Conservation (phyloP, 2,888 invertebrate species). For the Rhimphoctona megacephalus region DNA sequence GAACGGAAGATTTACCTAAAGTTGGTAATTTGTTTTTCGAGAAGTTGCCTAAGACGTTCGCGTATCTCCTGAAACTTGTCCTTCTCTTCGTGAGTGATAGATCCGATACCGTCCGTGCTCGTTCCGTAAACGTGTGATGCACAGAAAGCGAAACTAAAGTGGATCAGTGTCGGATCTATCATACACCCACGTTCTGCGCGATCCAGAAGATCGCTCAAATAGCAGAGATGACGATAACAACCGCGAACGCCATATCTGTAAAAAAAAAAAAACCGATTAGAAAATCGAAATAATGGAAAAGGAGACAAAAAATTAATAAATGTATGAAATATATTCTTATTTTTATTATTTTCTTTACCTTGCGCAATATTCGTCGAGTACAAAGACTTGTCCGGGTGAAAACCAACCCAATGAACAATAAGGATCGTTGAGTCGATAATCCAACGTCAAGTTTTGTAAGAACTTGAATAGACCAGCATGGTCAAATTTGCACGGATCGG, state of each 20-base stretch:
- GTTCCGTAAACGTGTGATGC: constrained; percentile 99
- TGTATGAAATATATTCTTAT: not conserved
- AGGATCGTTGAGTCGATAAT: constrained; percentile 98
- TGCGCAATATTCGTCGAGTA: constrained; percentile 99
- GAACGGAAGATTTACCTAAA: constrained; percentile 90
- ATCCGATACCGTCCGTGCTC: constrained; percentile 99
- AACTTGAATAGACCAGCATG: constrained; percentile 97
- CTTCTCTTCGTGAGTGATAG: constrained; percentile 98
- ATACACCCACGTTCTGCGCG: constrained; percentile 97
- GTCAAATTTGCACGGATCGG: constrained; percentile 99
- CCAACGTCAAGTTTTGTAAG: constrained; percentile 96
- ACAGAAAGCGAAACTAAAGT: constrained; percentile 99
- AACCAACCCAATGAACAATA: constrained; percentile 99
- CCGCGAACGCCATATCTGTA: constrained; percentile 96
- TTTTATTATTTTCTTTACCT: constrained; percentile 81
- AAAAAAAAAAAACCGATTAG: not conserved
- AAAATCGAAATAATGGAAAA: constrained; percentile 7
- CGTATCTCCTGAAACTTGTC: constrained; percentile 99
- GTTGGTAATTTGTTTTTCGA: constrained; percentile 99
- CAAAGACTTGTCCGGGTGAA: constrained; percentile 99
- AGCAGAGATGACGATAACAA: constrained; percentile 98
- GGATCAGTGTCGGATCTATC: constrained; percentile 99
- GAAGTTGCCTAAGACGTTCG: constrained; percentile 94
- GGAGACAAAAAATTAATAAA: not conserved
- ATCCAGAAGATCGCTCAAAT: constrained; percentile 97